phyloP scores from a whole-genome alignment of 2,888 invertebrate species.

The Bimastos eiseni region DNA sequence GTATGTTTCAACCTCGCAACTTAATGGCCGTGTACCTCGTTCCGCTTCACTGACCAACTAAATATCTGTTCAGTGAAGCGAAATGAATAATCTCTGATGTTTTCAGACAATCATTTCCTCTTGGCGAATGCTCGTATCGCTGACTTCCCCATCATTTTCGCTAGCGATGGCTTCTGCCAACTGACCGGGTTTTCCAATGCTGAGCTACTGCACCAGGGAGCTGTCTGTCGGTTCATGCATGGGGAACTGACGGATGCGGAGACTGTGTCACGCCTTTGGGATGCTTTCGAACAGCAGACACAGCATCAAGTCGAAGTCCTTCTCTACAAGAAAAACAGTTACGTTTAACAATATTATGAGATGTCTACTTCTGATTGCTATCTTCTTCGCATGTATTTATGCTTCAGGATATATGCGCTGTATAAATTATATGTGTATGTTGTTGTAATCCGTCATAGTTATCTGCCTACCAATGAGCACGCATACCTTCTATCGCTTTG shows the following conservation, averaged over 20 bases:
- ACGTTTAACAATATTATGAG: background rate
- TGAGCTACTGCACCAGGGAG: conserved; percentile 80
- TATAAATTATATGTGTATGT: too few species aligned
- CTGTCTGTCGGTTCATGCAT: conserved; percentile 87
- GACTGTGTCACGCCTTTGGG: conserved; percentile 88
- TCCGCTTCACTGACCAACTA: background rate
- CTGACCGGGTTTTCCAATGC: conserved; percentile 96
- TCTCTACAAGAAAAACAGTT: conserved; percentile 83
- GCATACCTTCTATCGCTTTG: too few species aligned
- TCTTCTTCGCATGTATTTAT: too few species aligned
- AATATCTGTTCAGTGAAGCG: background rate
- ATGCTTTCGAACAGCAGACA: conserved; percentile 89
- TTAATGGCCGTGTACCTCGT: background rate
- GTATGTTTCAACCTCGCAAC: background rate
- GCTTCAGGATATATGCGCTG: too few species aligned
- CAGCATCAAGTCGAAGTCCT: conserved; percentile 98
- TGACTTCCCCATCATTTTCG: conserved; percentile 99
- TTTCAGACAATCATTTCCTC: conserved; percentile 70
- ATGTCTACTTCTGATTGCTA: background rate
- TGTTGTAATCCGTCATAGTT: too few species aligned
- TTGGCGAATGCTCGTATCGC: conserved; percentile 97
- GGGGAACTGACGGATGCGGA: conserved; percentile 97
- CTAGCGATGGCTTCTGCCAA: conserved; percentile 99
- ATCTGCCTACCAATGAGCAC: too few species aligned
- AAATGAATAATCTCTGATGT: background rate